These are phyloP conservation scores for Eubucco bourcierii DNA, from an alignment of 2,113 vertebrate genomes.

Conservation along the genomic window DNA sequence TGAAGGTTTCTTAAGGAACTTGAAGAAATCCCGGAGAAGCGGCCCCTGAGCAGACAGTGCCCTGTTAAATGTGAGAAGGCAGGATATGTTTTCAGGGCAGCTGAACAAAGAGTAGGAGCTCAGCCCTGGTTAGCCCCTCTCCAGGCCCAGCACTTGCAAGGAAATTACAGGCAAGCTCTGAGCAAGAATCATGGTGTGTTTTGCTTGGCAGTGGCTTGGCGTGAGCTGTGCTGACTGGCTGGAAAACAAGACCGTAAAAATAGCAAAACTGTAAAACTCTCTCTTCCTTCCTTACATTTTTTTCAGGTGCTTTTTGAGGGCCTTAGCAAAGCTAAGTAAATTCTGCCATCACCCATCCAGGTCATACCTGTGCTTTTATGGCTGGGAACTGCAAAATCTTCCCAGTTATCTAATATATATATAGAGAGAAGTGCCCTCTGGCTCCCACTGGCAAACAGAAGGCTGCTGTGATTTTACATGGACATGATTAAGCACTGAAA, in stretches of 20 bases:
- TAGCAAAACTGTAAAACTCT: neutral
- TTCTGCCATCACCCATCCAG: neutral
- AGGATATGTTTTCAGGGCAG: neutral
- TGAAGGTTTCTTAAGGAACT: neutral
- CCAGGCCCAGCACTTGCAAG: neutral
- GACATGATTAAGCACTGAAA: neutral
- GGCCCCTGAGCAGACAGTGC: neutral
- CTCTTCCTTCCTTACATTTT: neutral
- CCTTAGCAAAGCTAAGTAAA: neutral
- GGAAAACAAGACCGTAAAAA: conserved; percentile 27
- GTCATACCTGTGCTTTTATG: neutral
- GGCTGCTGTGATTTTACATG: neutral
- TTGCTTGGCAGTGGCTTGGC: neutral
- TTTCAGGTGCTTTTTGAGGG: neutral
- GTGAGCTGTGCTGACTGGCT: neutral
- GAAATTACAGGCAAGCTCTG: neutral
- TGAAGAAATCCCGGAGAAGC: neutral
- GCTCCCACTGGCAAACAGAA: neutral
- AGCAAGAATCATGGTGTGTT: neutral
- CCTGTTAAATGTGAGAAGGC: accelerated
- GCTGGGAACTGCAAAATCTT: neutral
- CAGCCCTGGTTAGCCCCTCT: neutral
- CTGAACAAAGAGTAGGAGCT: neutral
- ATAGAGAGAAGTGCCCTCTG: neutral
- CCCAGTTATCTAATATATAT: accelerated